These are phyloP conservation scores for Forficula auricularia DNA, from an alignment of 1,140 invertebrate species.

Conservation along the genomic window DNA sequence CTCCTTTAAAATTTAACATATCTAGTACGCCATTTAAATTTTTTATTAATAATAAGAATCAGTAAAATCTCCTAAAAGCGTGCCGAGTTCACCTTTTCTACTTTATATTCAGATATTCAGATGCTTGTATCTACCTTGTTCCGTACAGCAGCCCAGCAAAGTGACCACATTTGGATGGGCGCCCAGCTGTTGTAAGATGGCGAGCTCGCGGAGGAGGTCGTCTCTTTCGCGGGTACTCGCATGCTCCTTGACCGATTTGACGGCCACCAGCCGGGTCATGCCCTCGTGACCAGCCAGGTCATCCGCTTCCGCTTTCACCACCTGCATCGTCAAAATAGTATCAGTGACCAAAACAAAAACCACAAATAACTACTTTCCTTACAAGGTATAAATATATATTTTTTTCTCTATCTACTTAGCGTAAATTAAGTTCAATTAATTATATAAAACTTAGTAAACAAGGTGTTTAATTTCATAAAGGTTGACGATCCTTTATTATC, in stretches of 20 bases:
- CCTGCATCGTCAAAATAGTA: slow-evolving; percentile 27
- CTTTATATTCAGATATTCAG: no score
- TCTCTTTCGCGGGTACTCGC: slow-evolving; percentile 56
- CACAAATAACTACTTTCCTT: neutral
- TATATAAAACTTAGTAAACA: no score
- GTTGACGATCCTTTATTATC: no score
- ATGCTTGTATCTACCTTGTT: slow-evolving; percentile 58
- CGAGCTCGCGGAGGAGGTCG: slow-evolving; percentile 55
- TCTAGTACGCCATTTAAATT: no score
- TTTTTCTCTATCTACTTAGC: neutral
- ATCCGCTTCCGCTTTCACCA: slow-evolving; percentile 68
- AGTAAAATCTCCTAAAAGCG: no score
- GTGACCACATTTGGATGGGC: slow-evolving; percentile 74
- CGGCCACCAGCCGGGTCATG: slow-evolving; percentile 57
- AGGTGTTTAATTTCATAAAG: no score
- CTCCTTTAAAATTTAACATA: no score
- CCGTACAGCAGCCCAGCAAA: slow-evolving; percentile 64
- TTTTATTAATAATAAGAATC: no score
- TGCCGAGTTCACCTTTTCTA: no score
- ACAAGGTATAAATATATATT: neutral
- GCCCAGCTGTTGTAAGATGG: slow-evolving; percentile 69
- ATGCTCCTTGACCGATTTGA: slow-evolving; percentile 60
- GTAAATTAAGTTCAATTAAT: neutral
- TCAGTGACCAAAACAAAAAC: neutral
- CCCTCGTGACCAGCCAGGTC: slow-evolving; percentile 59